Percentiles rank a stretch among this genome's conserved stretches.
Conservation (phyloP, 1,140 invertebrate genomes). For the Zaprionus davidi region DNA sequence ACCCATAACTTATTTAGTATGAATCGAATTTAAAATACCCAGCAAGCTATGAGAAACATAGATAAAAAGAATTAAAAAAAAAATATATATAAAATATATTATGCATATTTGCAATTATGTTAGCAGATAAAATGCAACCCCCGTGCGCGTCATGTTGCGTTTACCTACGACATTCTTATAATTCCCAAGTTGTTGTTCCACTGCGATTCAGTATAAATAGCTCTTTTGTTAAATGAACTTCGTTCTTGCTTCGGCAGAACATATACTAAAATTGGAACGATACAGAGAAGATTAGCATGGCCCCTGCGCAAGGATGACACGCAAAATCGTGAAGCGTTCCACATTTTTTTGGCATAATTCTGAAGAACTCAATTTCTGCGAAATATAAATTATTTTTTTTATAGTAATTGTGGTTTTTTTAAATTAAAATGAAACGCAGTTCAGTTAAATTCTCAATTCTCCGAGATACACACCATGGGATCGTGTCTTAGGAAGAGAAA, state of each 20-base stretch:
- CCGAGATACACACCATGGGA: too few relatives aligned
- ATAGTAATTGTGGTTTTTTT: too few relatives aligned
- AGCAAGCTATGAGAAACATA: slow-evolving; percentile 2
- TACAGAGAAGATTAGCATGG: slow-evolving; percentile 97
- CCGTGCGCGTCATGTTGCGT: background rate
- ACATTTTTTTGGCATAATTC: slow-evolving; percentile 87
- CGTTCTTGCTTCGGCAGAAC: slow-evolving; percentile 90
- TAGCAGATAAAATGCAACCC: slow-evolving; percentile 5
- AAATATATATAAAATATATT: background rate
- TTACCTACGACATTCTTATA: background rate
- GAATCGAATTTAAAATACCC: background rate
- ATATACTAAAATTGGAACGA: slow-evolving; percentile 93
- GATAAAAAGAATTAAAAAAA: slow-evolving; percentile 1
- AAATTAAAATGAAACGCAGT: too few relatives aligned
- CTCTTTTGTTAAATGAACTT: background rate
- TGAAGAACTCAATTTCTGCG: background rate
- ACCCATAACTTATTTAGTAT: background rate
- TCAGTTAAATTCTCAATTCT: too few relatives aligned
- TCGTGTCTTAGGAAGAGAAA: too few relatives aligned
- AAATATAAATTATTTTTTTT: too few relatives aligned
- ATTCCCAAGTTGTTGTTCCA: slow-evolving; percentile 20
- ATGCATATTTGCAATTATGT: background rate
- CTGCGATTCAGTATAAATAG: background rate
- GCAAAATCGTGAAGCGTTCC: slow-evolving; percentile 95
- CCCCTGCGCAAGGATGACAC: slow-evolving; percentile 95